Evolutionary conservation across 2,113 vertebrate genomes (phyloP), one percentile per base, ranked within the genome.

Genomic region (Caranx melampygus): DNA sequence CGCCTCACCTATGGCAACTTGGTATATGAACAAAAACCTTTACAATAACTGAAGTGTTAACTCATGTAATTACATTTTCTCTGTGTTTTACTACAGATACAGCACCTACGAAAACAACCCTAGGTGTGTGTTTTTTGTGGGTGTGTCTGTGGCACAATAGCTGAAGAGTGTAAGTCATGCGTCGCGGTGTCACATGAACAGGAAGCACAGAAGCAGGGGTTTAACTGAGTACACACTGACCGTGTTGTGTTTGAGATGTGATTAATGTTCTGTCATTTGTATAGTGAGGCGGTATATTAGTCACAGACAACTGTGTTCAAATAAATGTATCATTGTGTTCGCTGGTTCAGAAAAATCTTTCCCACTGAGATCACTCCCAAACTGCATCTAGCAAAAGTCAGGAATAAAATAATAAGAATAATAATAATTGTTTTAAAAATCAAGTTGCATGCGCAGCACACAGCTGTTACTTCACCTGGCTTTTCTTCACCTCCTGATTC

Each of bases 221-320:
- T 79, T 58, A 83, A 55, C 76, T 52, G 21, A 68, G 45, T 34
- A 75, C 83, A 85, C 59, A 79, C 9, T 10, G 49, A 7, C n/a
- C 76, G 2, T 34, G 5, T 8, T 2, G 40, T 42, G 40, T 42
- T 42, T 42, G 40, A 42, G 40, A 42, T 42, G 55, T 44, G 61
- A 42, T 44, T 10, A 33, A 11, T 64, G 37, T 62, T 35, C 34
- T 44, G 65, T 64, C 47, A 26, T 20, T 3, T 14, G 64, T 13
- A 62, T 42, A 42, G 9, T 34, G 66, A 26, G 16, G 58, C 40
- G 3, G 44, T 13, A 37, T 65, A 59, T 44, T 33, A 8, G 63
- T 51, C 45, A 47, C 5, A 47, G 4, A 16, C 14, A 16, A 3
- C 5, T 47, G 45, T 15, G 45, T 45, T 37, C 35, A 37, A 37